Base-by-base conservation (phyloP, 2,113 vertebrate species). In the Paradoxurus hermaphroditus region DNA sequence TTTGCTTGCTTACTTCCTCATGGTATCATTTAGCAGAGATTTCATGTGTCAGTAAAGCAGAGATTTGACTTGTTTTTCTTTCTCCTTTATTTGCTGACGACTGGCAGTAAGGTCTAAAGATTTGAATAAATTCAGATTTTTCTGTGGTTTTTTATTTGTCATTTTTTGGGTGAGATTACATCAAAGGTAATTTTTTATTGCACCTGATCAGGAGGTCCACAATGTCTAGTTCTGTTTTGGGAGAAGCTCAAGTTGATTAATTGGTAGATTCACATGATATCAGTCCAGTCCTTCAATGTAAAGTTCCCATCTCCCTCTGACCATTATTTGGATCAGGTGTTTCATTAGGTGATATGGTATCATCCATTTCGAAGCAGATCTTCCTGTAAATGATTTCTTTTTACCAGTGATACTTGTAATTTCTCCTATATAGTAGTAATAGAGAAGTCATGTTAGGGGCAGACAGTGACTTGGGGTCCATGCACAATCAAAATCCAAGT, bases 51-150 rank as follows among this genome's bases (percentile, higher is more conserved):
- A 67, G 13, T 16, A 36, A 59, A 67, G 36, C 67, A 90, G 72
- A 94, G 29, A 79, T 78, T 91, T 75, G 82, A 83, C 44, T 78
- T 84, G 68, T 44, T 84, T 91, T 79, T 87, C 49, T 92, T 83
- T 62, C 73, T 77, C 27, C 25, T 29, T 5, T 18, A 85, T 78
- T 84, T 94, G 44, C 63, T 86, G 79, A 78, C 92, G 70, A 79
- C 21, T 63, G 72, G 23, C 84, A 77, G 31, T 88, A 53, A 89
- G 81, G 46, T 85, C 25, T 62, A 65, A 89, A 79, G 15, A 75
- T 77, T 18, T 72, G 18, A 88, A n/a, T 93, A 72, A 89, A 34
- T 53, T 62, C 15, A 41, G 83, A 27, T 23, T 44, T 5, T 31
- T 73, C 25, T 41, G 39, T 15, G 21, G 25, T 29, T 27, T 75